phyloP scores from a whole-genome alignment of 2,113 vertebrate species.

The Stictonetta naevosa region DNA sequence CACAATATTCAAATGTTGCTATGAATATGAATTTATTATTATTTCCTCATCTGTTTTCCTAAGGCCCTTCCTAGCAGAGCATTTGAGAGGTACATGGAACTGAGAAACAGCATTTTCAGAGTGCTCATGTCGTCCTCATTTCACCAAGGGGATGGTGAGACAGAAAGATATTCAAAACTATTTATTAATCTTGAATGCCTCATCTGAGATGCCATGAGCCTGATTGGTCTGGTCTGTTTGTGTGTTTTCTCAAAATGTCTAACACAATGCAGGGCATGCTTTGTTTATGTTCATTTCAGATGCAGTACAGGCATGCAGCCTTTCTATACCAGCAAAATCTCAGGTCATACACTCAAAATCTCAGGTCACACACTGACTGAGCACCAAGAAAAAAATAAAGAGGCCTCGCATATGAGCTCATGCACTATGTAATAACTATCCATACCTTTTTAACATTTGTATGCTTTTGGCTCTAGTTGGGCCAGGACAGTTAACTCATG shows the following conservation, averaged over 20 bases:
- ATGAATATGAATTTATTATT: conserved; percentile 37
- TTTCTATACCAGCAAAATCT: neutral
- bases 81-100: neutral
- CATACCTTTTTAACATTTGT: accelerated
- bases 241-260: neutral
- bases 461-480: neutral
- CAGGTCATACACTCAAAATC: no score
- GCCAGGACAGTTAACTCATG: neutral
- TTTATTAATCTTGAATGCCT: neutral
- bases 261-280: neutral
- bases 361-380: accelerated
- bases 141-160: neutral
- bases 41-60: conserved; percentile 28
- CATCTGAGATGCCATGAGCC: neutral
- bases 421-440: neutral
- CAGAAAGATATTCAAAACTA: neutral
- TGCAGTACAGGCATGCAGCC: neutral
- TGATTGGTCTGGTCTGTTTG: neutral
- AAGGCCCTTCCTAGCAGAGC: neutral
- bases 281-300: neutral
- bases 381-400: neutral
- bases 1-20: neutral
- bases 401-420: neutral
- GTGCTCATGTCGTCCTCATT: neutral
- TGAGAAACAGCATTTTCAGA: neutral